Base-by-base conservation (phyloP, 2,113 vertebrate species). In the Pyxicephalus adspersus region DNA sequence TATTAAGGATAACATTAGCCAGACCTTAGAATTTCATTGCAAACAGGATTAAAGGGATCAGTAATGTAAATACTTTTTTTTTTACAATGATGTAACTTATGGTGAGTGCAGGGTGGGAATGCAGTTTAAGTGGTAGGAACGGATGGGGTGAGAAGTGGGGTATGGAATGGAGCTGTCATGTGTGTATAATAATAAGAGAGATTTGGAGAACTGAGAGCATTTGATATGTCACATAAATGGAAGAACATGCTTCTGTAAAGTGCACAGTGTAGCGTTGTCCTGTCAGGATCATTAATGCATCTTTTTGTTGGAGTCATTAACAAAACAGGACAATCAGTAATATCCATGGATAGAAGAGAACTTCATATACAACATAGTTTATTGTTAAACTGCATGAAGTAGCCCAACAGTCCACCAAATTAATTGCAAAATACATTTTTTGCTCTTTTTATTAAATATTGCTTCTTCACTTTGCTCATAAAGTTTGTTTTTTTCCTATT, bases 1-100 rank as follows among this genome's bases (percentile, higher is more conserved):
- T 73, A 73, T 34, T 57, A 73, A 8, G n/a, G 38, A 70, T 80
- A 63, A 80, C 52, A 71, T 71, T 80, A 54, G 6, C 66, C 77
- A 80, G 77, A 31, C 38, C 26, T 7, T 20, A 9, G 17, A 22
- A 57, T 38, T 63, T 71, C 71, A 63, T 38, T 52, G 13, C 55
- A 72, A 80, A 51, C 18, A 51, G 66, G 58, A 61, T 71, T 80
- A 80, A 38, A 51, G 57, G 77, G 55, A 63, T 63, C 26, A 65
- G 55, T 63, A 80, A 71, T 51, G 38, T 80, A 71, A 80, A 80
- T 71, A 79, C 11, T 18, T 70, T 20, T 18, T 70, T 20, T 52
- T 65, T 25, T 51, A 65, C 15, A 19, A 54, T 65, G 57, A 70
- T 63, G 17, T 60, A 68, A 61, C 34, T 50, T 58, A 61, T 20